Base-by-base conservation (phyloP, 2,888 invertebrate species). In the Falcaria lacertinaria region DNA sequence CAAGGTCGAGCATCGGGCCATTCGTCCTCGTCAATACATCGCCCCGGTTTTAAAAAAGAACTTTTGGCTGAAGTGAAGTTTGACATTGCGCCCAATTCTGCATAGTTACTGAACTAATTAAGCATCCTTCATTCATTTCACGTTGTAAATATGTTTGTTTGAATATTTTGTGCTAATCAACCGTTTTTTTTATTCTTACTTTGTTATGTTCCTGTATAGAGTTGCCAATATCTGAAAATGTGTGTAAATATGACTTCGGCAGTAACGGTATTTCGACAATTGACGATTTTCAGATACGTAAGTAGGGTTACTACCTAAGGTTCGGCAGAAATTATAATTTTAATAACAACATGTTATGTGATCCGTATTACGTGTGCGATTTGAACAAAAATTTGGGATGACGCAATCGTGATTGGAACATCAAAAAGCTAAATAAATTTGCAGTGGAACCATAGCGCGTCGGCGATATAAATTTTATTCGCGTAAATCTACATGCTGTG, bases 1-100 rank as follows among this genome's bases (percentile, higher is more conserved):
- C 64, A 70, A 70, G 69, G 72, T 69, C 67, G 60, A 55, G 16
- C 53, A 55, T 55, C 60, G 54, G 48, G 38, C 52, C 47, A 43
- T 54, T 61, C 44, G 43, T 49, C 39, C 48, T 55, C 47, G 50
- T 49, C 46, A 47, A 37, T 37, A 37, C 15, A 37, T 22, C 22
- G 37, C 37, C 11, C 28, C 28, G 28, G 28, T 28, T 28, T 25
- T 2, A 25, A 28, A 28, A 36, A 19, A 13, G n/a, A 36, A 25
- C 14, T 25, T 36, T 22, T 37, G 22, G 37, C 22, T 37, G 6
- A 17, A 17, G 3, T 35, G 35, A 35, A 35, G 35, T n/a, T 19
- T 35, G 37, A 22, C 25, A 25, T 22, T 37, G 37, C 13, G 14
- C 28, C 28, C 28, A 28, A 28, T 28, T 11, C 28, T 28, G 28